Percentiles rank a stretch among this genome's conserved stretches.
phyloP scores from a whole-genome alignment of 1,140 invertebrate genomes.

The Chironomus striatipennis region DNA sequence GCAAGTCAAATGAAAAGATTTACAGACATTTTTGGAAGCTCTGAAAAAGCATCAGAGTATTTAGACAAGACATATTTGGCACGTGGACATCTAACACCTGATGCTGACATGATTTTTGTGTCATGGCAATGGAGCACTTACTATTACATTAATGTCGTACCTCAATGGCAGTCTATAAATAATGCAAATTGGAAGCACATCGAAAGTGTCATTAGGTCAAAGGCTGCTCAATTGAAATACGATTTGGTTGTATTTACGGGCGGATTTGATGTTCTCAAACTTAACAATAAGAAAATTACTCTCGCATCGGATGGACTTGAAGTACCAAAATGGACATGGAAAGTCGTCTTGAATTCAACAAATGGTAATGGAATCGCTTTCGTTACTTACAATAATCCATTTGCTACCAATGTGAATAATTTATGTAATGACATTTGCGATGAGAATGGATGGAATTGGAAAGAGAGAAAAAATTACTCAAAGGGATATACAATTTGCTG shows the following conservation, averaged over 20 bases:
- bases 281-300: slow-evolving; percentile 31
- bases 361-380: slow-evolving; percentile 40
- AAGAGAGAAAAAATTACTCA: slow-evolving; percentile 31
- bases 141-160: slow-evolving; percentile 45
- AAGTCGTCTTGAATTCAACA: slow-evolving; percentile 38
- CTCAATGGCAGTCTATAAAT: slow-evolving; percentile 47
- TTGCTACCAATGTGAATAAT: slow-evolving; percentile 26
- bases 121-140: slow-evolving; percentile 44
- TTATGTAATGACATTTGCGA: slow-evolving; percentile 40
- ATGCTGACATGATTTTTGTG: slow-evolving; percentile 45
- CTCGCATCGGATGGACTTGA: slow-evolving; percentile 31
- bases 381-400: slow-evolving; percentile 44
- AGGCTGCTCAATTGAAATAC: slow-evolving; percentile 29
- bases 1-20: slow-evolving; percentile 36
- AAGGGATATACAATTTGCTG: slow-evolving; percentile 42
- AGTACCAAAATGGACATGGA: slow-evolving; percentile 43
- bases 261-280: slow-evolving; percentile 35
- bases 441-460: slow-evolving; percentile 30
- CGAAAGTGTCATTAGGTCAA: slow-evolving; percentile 38
- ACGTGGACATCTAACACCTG: slow-evolving; percentile 45
- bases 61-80: slow-evolving; percentile 39
- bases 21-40: slow-evolving; percentile 32
- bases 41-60: slow-evolving; percentile 33
- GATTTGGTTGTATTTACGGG: slow-evolving; percentile 40
- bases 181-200: slow-evolving; percentile 44